Conservation (phyloP, 2,888 invertebrate species). For the Mesoligia furuncula region DNA sequence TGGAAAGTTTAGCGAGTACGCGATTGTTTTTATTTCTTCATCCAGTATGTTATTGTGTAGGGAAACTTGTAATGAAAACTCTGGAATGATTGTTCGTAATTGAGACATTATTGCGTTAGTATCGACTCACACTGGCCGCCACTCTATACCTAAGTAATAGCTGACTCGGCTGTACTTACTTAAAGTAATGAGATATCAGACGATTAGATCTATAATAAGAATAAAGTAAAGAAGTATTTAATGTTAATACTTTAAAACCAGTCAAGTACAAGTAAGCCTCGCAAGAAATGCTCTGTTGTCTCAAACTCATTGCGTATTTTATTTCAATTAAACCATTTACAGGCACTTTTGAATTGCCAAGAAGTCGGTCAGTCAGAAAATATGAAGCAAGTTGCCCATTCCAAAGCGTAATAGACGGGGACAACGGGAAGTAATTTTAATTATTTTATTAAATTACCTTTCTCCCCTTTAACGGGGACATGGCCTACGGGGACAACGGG, state of each 20-base stretch:
- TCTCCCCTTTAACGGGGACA: too few relatives aligned
- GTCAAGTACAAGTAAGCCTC: neutral
- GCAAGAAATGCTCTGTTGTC: too few relatives aligned
- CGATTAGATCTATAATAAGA: neutral
- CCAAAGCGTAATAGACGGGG: too few relatives aligned
- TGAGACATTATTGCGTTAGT: conserved; percentile 15
- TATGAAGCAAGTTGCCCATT: too few relatives aligned
- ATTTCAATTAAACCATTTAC: too few relatives aligned
- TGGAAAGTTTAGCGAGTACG: conserved; percentile 23
- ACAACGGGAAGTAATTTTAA: too few relatives aligned
- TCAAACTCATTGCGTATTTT: too few relatives aligned
- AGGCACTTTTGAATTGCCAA: too few relatives aligned
- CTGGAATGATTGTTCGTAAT: neutral
- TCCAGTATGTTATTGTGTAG: conserved; percentile 12
- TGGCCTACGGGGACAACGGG: too few relatives aligned
- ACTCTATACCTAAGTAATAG: neutral
- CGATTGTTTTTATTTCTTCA: conserved; percentile 21
- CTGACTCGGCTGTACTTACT: neutral
- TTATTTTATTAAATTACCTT: too few relatives aligned
- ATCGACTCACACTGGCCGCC: neutral
- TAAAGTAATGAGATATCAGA: neutral
- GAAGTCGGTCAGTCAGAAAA: too few relatives aligned
- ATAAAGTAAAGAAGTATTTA: neutral
- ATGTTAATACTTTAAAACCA: neutral
- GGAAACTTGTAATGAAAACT: neutral